These are phyloP conservation scores for Notospermus geniculatus DNA, from an alignment of 1,140 invertebrate genomes.

Conservation along the genomic window DNA sequence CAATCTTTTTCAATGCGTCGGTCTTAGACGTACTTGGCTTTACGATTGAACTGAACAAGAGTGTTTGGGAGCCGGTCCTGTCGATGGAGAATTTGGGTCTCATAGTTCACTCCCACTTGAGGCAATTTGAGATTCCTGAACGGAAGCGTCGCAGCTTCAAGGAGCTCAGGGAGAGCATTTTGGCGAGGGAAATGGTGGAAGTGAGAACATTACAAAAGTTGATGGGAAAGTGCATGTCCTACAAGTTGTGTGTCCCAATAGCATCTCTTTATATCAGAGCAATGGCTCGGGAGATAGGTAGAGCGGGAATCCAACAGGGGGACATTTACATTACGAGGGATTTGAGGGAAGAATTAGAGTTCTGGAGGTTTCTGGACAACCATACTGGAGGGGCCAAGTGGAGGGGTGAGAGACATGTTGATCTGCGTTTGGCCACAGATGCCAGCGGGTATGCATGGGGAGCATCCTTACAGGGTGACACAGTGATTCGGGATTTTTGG, in stretches of 20 bases:
- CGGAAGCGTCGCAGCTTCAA: no score
- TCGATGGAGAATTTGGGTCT: slow-evolving; percentile 18
- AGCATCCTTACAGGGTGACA: background rate
- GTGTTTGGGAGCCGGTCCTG: no score
- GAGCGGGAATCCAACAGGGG: no score
- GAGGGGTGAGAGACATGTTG: background rate
- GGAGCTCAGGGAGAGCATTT: no score
- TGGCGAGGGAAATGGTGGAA: slow-evolving; percentile 18
- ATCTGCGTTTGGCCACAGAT: background rate
- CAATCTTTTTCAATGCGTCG: no score
- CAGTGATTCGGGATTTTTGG: background rate
- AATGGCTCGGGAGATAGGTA: no score
- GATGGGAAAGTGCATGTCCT: slow-evolving; percentile 20
- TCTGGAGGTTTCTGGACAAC: background rate
- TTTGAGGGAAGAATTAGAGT: background rate
- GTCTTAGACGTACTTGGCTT: slow-evolving; percentile 6
- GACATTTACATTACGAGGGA: no score
- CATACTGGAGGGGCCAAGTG: background rate
- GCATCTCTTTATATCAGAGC: no score
- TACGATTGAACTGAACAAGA: no score
- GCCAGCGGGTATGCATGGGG: background rate
- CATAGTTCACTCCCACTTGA: slow-evolving; percentile 15
- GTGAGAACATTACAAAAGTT: slow-evolving; percentile 18
- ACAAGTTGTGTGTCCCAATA: no score
- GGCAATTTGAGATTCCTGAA: slow-evolving; percentile 13